Base-by-base conservation (phyloP, 2,797 vertebrate genomes). In the Columba guinea region DNA sequence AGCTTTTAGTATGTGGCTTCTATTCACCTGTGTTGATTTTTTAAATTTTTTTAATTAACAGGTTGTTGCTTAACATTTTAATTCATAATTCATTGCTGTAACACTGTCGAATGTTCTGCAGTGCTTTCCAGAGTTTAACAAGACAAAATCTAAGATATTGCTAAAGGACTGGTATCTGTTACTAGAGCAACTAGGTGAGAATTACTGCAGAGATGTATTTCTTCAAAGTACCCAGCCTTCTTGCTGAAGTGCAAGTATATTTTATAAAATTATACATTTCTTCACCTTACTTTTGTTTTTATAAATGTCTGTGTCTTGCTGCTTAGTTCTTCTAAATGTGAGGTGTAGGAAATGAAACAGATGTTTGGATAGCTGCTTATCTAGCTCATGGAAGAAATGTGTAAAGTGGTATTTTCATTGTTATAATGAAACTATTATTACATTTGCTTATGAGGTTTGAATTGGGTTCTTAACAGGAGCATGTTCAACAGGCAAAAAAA, bases 381-480 rank as follows among this genome's bases (percentile, higher is more conserved):
- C 49, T 77, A 94, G 77, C 93, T 91, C 79, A 84, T 60, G 51
- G 89, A 94, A 95, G 93, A 93, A 94, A 93, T 71, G 56, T 3
- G 0, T 82, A 65, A 92, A 94, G 60, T 87, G 96, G 49, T 93
- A 96, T 97, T 97, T 98, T 97, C 96, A 90, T 96, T 97, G 96
- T 97, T 98, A 93, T 97, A 97, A 97, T 97, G 97, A 97, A 97
- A 96, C 89, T 65, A 75, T 94, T 89, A 95, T 96, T 97, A 95
- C 96, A 95, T 93, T 95, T 96, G 85, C 94, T 95, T 90, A 93
- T 93, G 95, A 94, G 85, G 70, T 95, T 97, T 97, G 95, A 96
- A 96, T 92, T 93, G 89, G 87, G 78, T 95, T 97, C 91, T 97
- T 97, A 97, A 95, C 92, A 93, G 89, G 48, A 97, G 74, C 93